These are phyloP conservation scores for Isaurus tuberculatus DNA, from an alignment of 92 coral and sea anemone genomes.

Conservation along the genomic window DNA sequence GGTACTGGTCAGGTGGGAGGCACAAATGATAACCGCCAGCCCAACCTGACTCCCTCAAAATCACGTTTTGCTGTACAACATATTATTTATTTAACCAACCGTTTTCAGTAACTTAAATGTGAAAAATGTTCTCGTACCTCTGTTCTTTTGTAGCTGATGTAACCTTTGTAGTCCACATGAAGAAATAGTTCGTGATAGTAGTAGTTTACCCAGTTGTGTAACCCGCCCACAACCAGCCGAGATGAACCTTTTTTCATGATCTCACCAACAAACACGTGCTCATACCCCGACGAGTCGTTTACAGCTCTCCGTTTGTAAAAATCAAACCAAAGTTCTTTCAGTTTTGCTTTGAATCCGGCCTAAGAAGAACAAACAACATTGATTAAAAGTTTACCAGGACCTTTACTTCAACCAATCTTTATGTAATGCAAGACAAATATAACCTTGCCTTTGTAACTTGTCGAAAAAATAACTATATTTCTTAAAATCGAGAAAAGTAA, in stretches of 20 bases:
- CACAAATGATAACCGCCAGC: no score
- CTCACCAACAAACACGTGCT: slow-evolving; percentile 54
- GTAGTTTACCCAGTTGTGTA: slow-evolving; percentile 54
- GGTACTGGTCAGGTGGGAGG: no score
- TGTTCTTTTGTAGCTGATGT: neutral
- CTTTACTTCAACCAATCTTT: no score
- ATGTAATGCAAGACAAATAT: no score
- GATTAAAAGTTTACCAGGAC: no score
- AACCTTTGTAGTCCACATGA: slow-evolving; percentile 38
- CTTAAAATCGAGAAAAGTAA: no score
- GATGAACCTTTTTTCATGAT: neutral
- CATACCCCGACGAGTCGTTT: slow-evolving; percentile 51
- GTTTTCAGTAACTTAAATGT: neutral
- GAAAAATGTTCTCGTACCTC: slow-evolving; percentile 20
- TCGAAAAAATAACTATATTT: no score
- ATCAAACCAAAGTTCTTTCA: slow-evolving; percentile 43
- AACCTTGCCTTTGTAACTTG: no score
- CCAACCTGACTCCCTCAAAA: no score
- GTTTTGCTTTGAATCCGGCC: slow-evolving; percentile 21
- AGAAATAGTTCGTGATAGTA: slow-evolving; percentile 36
- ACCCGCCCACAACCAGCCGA: slow-evolving; percentile 30
- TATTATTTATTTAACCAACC: neutral
- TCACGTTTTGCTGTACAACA: neutral
- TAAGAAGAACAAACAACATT: neutral
- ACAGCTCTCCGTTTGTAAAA: slow-evolving; percentile 42